These are phyloP conservation scores for Melieria omissa DNA, from an alignment of 2,888 invertebrate species.

Conservation along the genomic window DNA sequence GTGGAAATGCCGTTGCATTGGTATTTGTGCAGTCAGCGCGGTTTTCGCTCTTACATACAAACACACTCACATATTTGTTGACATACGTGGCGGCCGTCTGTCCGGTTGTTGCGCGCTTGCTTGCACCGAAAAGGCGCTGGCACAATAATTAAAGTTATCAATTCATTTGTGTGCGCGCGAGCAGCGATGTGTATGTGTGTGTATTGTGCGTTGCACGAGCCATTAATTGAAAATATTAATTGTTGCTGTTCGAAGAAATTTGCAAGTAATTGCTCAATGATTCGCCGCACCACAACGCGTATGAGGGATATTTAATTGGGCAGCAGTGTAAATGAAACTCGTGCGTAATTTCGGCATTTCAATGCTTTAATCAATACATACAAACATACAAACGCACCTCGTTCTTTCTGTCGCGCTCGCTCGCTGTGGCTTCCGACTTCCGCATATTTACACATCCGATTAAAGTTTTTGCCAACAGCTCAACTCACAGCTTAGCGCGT, in stretches of 20 bases:
- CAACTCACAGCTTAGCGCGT: too few relatives aligned
- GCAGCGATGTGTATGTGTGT: background rate
- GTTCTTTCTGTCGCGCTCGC: too few relatives aligned
- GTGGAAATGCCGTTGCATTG: too few relatives aligned
- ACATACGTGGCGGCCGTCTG: background rate
- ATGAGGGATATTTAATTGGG: too few relatives aligned
- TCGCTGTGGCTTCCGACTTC: background rate
- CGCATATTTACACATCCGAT: conserved; percentile 43
- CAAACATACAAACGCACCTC: too few relatives aligned
- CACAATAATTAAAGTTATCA: conserved; percentile 32
- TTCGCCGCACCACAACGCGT: too few relatives aligned
- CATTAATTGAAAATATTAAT: background rate
- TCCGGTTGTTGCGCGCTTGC: too few relatives aligned
- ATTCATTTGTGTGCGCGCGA: conserved; percentile 4
- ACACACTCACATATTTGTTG: background rate
- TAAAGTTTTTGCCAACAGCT: conserved; percentile 31
- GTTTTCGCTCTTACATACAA: too few relatives aligned
- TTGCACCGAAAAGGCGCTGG: background rate
- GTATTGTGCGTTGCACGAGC: background rate
- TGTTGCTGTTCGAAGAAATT: conserved; percentile 10
- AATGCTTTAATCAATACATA: too few relatives aligned
- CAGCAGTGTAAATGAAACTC: too few relatives aligned
- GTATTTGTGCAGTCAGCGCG: too few relatives aligned
- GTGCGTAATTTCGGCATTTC: too few relatives aligned
- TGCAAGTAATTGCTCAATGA: conserved; percentile 31